Evolutionary conservation across 2,797 vertebrate genomes (phyloP), one percentile per base, ranked within the genome.

Genomic region (Lepilemur ruficaudatus): DNA sequence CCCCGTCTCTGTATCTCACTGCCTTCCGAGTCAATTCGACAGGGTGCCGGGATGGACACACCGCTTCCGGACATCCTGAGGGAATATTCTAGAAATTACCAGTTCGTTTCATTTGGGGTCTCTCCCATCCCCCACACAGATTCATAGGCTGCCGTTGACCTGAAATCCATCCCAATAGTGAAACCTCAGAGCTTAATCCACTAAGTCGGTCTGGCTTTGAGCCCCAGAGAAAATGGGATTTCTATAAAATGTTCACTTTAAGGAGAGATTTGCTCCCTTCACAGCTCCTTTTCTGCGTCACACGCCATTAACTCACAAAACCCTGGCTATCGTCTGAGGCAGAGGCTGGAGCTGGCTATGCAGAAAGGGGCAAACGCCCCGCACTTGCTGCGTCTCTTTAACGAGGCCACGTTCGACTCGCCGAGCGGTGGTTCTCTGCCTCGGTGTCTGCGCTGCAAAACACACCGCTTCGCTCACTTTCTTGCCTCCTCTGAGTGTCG

Each of bases 231-330:
- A 97, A 97, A 20, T 97, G 94, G 88, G 96, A 96, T 97, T 97
- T 98, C 98, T 97, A 97, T 57, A 97, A 97, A 95, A 98, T 96
- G 98, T 97, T 97, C 87, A 73, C 63, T 98, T 98, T 97, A 96
- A 97, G 98, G 98, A 95, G 96, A 98, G 97, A 97, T 97, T 98
- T 98, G 86, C 96, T 97, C 89, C 96, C 92, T 97, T 96, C 97
- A 75, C 72, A 95, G 91, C 83, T 96, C 95, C 97, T 96, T 94
- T 94, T 97, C 95, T 93, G 95, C 25, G 61, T 97, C 97, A 97
- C 95, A 96, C 93, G 57, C 96, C 95, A 97, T 97, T 97, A 98
- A 97, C 96, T 98, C 96, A 95, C 97, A 97, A 98, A 98, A 87
- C 78, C 76, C 94, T 75, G 96, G 96, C 96, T 65, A 76, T 93